These are phyloP conservation scores for Toxotes chatareus DNA, from an alignment of 2,113 vertebrate genomes.

Conservation along the genomic window DNA sequence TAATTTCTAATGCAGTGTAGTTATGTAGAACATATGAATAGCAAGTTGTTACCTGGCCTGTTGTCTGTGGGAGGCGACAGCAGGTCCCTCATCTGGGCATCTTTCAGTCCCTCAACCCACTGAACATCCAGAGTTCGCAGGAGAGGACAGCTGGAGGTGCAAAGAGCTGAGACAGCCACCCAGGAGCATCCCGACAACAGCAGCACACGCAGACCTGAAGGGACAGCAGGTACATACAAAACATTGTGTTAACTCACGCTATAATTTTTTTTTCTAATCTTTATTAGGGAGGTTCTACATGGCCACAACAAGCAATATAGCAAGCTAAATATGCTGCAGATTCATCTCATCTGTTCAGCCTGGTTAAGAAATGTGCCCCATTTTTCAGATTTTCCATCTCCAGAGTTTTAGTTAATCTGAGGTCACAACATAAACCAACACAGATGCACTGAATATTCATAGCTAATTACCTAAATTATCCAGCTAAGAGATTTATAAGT, in stretches of 20 bases:
- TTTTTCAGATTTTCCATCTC: slow-evolving; percentile 21
- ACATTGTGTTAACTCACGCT: neutral
- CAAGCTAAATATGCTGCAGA: neutral
- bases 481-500: slow-evolving; percentile 11
- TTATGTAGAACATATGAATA: too few species aligned
- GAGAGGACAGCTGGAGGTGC: slow-evolving; percentile 94
- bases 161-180: slow-evolving; percentile 95
- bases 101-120: slow-evolving; percentile 98
- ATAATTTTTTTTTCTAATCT: neutral
- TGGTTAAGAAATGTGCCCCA: slow-evolving; percentile 15
- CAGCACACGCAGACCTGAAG: slow-evolving; percentile 90
- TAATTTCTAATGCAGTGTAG: neutral
- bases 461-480: slow-evolving; percentile 38
- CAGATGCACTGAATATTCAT: slow-evolving; percentile 22
- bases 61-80: slow-evolving; percentile 95
- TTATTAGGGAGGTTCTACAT: neutral
- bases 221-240: neutral
- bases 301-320: neutral
- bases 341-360: neutral
- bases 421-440: slow-evolving; percentile 31
- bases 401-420: slow-evolving; percentile 35
- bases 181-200: slow-evolving; percentile 95
- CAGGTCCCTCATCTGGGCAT: slow-evolving; percentile 96
- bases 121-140: slow-evolving; percentile 93
- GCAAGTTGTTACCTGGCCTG: slow-evolving; percentile 88